Evolutionary conservation across 2,797 vertebrate species (phyloP).

Genomic region (Fistularia commersonii): DNA sequence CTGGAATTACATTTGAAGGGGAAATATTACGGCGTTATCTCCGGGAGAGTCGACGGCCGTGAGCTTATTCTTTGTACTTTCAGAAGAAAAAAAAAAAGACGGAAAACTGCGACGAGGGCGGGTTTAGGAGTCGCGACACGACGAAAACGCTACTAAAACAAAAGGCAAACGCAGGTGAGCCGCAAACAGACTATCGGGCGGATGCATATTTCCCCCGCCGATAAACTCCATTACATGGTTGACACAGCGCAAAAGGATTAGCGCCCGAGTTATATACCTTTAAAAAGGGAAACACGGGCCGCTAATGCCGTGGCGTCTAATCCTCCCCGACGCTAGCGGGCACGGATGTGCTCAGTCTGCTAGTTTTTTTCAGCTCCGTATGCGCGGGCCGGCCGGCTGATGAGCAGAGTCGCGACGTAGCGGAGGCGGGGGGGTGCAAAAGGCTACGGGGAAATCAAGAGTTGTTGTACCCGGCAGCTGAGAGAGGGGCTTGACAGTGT

Average conservation of each 20-base stretch:
- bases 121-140: too few relatives aligned
- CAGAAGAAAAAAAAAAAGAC: too few relatives aligned
- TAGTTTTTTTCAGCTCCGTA: conserved; percentile 53
- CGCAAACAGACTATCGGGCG: conserved; percentile 51
- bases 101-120: too few relatives aligned
- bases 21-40: not conserved
- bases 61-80: too few relatives aligned
- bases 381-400: conserved; percentile 50
- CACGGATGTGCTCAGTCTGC: conserved; percentile 57
- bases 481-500: conserved; percentile 68
- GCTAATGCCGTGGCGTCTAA: conserved; percentile 63
- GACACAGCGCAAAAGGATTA: conserved; percentile 69
- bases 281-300: conserved; percentile 60
- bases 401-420: conserved; percentile 68
- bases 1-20: not conserved
- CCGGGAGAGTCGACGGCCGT: not conserved
- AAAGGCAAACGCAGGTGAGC: conserved; percentile 33
- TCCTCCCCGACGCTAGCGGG: conserved; percentile 55
- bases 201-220: conserved; percentile 51
- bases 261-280: conserved; percentile 71
- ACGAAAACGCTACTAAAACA: conserved; percentile 36
- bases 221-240: conserved; percentile 73
- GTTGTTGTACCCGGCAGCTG: conserved; percentile 64
- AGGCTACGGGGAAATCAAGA: conserved; percentile 73
- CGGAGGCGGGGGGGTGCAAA: conserved; percentile 57